Conservation (phyloP, 2,888 invertebrate genomes). For the Hymenopus coronatus region DNA sequence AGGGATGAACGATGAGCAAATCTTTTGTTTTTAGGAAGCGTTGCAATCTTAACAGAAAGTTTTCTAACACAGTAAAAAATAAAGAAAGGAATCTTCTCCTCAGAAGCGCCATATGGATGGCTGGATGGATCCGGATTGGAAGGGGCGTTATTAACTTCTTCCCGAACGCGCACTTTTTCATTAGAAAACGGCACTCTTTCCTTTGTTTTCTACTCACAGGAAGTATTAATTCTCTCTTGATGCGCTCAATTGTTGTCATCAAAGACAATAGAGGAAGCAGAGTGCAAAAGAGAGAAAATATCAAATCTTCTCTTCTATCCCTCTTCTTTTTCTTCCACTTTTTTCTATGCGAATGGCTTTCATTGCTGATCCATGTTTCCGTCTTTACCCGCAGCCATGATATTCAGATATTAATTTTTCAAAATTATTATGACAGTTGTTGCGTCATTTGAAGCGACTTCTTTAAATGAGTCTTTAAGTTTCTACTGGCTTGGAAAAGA, state of each 20-base stretch:
- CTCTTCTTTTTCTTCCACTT: not conserved
- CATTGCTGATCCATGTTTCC: not conserved
- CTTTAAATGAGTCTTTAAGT: not conserved
- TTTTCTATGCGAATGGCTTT: not conserved
- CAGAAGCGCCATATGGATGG: not conserved
- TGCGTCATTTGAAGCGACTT: not conserved
- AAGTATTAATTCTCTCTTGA: conserved; percentile 23
- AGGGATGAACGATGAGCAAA: not conserved
- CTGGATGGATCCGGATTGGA: not conserved
- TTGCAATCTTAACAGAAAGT: not conserved
- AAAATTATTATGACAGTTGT: conserved; percentile 6
- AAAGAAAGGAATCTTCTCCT: not conserved
- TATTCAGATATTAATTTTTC: conserved; percentile 16
- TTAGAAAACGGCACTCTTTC: conserved; percentile 16
- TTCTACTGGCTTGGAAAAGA: not conserved
- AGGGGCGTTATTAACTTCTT: conserved; percentile 12
- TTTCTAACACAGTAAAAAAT: not conserved
- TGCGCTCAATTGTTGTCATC: not conserved
- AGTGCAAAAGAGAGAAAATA: not conserved
- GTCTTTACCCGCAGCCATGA: not conserved
- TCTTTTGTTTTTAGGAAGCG: not conserved
- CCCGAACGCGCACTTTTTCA: conserved; percentile 23
- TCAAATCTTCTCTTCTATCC: not conserved
- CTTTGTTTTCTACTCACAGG: conserved; percentile 22
- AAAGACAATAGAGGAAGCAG: not conserved